Conservation (phyloP, 1,140 invertebrate species). For the Dolichoris vasculosae region DNA sequence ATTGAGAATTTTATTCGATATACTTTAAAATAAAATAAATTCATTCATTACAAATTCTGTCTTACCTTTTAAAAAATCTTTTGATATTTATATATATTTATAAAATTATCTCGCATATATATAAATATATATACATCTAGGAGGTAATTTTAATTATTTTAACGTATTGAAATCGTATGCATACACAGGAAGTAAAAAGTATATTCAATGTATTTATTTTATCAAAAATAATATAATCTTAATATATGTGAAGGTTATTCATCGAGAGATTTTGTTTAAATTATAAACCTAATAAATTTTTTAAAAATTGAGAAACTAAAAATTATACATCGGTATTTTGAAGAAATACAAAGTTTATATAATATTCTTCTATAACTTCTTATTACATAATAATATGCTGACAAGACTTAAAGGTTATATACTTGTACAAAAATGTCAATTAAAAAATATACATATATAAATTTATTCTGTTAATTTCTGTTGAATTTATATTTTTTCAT, state of each 20-base stretch:
- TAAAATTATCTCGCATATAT: neutral
- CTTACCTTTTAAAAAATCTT: neutral
- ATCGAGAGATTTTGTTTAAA: neutral
- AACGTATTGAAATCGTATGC: neutral
- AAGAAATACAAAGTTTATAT: neutral
- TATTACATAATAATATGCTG: no score
- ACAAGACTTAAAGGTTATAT: no score
- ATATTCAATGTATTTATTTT: neutral
- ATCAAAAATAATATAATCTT: neutral
- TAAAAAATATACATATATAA: no score
- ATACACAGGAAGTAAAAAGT: neutral
- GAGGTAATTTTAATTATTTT: neutral
- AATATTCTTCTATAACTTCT: no score
- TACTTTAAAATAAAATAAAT: neutral
- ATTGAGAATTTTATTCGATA: neutral
- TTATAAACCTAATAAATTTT: neutral
- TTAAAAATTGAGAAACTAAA: neutral
- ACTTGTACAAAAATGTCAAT: no score
- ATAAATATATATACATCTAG: no score
- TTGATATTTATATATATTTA: neutral
- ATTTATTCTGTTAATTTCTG: no score
- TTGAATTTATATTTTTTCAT: no score
- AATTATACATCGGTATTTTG: neutral
- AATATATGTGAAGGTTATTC: neutral
- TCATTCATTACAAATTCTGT: neutral